Conservation (phyloP, 2,797 vertebrate genomes). For the Clarias pachynema region DNA sequence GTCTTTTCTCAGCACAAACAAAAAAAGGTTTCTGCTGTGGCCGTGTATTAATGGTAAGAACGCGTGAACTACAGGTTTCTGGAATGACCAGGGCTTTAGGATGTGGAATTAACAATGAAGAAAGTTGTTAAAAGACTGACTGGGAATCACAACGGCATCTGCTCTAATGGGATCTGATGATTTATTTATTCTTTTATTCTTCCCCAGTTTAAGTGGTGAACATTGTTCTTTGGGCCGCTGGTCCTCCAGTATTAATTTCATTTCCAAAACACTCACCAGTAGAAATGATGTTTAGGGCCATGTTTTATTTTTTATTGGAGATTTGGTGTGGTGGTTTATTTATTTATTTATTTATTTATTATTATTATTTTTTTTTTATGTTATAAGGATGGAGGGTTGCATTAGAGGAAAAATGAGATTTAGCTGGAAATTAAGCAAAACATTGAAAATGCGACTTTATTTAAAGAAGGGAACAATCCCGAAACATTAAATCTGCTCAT, state of each 20-base stretch:
- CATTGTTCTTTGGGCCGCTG: too few species aligned
- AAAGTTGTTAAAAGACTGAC: not conserved
- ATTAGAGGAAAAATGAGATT: not conserved
- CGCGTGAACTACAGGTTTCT: not conserved
- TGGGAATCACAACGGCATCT: not conserved
- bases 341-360: too few species aligned
- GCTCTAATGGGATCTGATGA: not conserved
- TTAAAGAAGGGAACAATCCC: not conserved
- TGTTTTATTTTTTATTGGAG: not conserved
- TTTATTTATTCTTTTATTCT: not conserved
- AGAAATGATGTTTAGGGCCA: not conserved
- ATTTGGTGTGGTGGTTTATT: not conserved
- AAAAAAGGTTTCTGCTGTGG: not conserved
- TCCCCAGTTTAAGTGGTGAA: not conserved
- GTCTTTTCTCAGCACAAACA: not conserved
- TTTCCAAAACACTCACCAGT: not conserved
- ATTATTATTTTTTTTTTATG: too few species aligned
- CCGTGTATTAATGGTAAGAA: not conserved
- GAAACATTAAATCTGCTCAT: not conserved
- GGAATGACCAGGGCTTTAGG: not conserved
- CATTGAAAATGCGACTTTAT: not conserved
- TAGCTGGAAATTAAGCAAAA: not conserved
- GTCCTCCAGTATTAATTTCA: too few species aligned
- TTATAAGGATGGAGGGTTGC: not conserved
- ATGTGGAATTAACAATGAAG: not conserved